Conservation (phyloP, 2,888 invertebrate genomes). For the Belgica antarctica region DNA sequence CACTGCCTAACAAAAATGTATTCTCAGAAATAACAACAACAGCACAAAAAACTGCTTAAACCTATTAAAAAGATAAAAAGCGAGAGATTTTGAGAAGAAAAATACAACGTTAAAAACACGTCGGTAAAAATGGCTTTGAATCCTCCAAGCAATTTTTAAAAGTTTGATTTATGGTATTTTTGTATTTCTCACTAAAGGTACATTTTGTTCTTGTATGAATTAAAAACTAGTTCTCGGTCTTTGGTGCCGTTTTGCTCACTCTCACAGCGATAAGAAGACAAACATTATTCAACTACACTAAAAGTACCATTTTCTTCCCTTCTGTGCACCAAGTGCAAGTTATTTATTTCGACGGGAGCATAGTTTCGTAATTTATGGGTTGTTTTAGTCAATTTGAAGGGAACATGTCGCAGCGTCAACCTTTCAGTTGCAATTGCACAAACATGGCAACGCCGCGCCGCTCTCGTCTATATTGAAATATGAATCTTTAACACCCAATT, state of each 20-base stretch:
- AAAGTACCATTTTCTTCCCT: not conserved
- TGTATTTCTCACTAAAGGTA: conserved; percentile 32
- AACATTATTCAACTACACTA: too few species aligned
- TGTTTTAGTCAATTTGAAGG: not conserved
- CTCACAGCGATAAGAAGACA: not conserved
- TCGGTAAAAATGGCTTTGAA: conserved; percentile 43
- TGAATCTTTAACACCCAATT: conserved; percentile 43
- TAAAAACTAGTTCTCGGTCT: not conserved
- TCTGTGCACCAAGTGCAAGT: not conserved
- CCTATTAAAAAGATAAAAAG: conserved; percentile 32
- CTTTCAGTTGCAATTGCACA: conserved; percentile 3
- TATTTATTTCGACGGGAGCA: conserved; percentile 26
- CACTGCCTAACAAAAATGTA: not conserved
- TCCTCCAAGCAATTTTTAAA: not conserved
- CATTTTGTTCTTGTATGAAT: not conserved
- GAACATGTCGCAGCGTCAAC: conserved; percentile 13
- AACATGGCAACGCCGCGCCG: conserved; percentile 29
- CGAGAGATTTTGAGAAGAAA: conserved; percentile 7
- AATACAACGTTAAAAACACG: conserved; percentile 29
- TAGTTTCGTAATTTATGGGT: conserved; percentile 4
- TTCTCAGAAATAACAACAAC: conserved; percentile 23
- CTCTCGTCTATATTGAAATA: conserved; percentile 22
- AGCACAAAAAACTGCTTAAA: not conserved
- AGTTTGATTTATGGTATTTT: conserved; percentile 42
- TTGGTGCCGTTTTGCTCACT: not conserved